Evolutionary conservation across 2,797 vertebrate genomes (phyloP).

Genomic region (Vultur gryphus): DNA sequence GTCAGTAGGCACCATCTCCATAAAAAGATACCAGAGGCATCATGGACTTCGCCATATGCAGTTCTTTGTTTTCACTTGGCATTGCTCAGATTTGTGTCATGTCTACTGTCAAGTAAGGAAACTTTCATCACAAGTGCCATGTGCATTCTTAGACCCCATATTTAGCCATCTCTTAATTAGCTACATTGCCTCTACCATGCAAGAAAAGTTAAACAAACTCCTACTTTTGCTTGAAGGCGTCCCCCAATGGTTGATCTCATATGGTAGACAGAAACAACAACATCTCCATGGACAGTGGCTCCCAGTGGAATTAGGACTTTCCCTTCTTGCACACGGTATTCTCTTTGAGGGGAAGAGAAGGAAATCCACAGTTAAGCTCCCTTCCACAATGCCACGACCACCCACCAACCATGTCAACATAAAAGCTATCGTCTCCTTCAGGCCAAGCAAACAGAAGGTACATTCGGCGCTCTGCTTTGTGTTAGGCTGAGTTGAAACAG

Average conservation of each 20-base stretch:
- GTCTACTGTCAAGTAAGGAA: neutral
- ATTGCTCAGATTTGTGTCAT: neutral
- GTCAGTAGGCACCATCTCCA: neutral
- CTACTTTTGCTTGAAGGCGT: constrained; percentile 96
- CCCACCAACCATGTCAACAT: neutral
- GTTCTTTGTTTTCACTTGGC: neutral
- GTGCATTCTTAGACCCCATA: neutral
- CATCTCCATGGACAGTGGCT: constrained; percentile 93
- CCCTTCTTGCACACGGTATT: constrained; percentile 92
- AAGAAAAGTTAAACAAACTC: neutral
- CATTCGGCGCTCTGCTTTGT: neutral
- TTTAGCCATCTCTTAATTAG: neutral
- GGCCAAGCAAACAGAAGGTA: neutral
- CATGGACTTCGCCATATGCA: neutral
- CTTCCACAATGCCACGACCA: neutral
- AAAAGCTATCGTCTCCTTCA: neutral
- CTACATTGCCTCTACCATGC: neutral
- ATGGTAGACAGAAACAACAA: constrained; percentile 91
- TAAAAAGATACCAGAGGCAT: too few species aligned
- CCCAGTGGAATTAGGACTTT: constrained; percentile 91
- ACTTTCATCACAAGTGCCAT: neutral
- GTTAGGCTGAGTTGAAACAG: neutral
- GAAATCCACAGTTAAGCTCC: neutral
- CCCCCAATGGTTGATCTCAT: constrained; percentile 96
- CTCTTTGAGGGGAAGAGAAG: constrained; percentile 74